These are phyloP conservation scores for Drosophila suboccidentalis DNA, from an alignment of 2,888 invertebrate species.

Conservation along the genomic window DNA sequence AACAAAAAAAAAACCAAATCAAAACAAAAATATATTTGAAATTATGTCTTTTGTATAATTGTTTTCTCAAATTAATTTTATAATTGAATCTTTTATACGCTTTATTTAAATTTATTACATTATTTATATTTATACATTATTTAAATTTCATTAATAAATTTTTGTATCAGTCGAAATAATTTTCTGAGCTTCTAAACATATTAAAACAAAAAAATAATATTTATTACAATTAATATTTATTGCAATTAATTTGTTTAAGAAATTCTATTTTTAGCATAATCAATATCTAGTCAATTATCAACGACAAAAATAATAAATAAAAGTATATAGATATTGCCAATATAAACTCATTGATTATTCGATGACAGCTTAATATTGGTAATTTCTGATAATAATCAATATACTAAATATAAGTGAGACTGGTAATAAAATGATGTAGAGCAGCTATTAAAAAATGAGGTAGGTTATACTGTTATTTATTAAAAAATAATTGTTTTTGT, in stretches of 20 bases:
- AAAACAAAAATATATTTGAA: not conserved
- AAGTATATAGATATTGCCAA: not conserved
- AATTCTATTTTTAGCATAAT: slow-evolving; percentile 4
- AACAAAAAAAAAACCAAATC: not conserved
- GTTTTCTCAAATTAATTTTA: no score
- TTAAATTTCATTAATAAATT: no score
- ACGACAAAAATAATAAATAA: not conserved
- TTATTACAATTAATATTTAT: no score
- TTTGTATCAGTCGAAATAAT: no score
- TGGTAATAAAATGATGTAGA: not conserved
- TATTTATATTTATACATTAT: no score
- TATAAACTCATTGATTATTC: not conserved
- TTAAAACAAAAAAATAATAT: no score
- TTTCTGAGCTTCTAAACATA: no score
- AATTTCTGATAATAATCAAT: not conserved
- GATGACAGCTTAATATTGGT: slow-evolving; percentile 5
- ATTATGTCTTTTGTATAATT: not conserved
- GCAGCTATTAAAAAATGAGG: not conserved
- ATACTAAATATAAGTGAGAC: not conserved
- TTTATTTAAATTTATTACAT: no score
- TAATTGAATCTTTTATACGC: no score
- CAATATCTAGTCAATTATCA: slow-evolving; percentile 16
- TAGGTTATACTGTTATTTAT: not conserved
- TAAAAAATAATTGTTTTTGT: not conserved
- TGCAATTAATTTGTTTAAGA: slow-evolving; percentile 8